phyloP scores from a whole-genome alignment of 2,888 invertebrate species.

The Meloe dianella region DNA sequence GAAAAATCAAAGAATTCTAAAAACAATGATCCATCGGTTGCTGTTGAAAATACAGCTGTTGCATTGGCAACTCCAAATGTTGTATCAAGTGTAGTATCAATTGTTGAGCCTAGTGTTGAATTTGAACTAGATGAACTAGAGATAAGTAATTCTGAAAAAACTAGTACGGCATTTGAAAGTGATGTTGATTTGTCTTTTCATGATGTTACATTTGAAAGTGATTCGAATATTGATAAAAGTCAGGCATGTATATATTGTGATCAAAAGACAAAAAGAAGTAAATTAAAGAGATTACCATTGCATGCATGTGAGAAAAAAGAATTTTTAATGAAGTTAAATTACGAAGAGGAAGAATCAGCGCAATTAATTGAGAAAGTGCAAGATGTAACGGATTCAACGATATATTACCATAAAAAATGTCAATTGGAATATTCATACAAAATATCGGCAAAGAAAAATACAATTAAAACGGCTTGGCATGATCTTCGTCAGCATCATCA shows the following conservation, averaged over 20 bases:
- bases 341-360: constrained; percentile 31
- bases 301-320: constrained; percentile 25
- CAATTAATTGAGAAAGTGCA: constrained; percentile 34
- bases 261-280: constrained; percentile 29
- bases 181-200: too few species aligned
- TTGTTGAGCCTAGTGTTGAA: too few species aligned
- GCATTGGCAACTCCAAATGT: too few species aligned
- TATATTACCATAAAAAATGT: constrained; percentile 36
- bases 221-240: constrained; percentile 17
- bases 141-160: too few species aligned
- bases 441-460: constrained; percentile 31
- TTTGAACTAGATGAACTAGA: too few species aligned
- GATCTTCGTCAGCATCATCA: constrained; percentile 39
- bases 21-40: too few species aligned
- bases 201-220: constrained; percentile 25
- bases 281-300: constrained; percentile 26
- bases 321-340: constrained; percentile 30
- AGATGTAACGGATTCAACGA: constrained; percentile 33
- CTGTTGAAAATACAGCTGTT: too few species aligned
- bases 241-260: constrained; percentile 31
- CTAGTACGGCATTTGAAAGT: too few species aligned
- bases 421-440: constrained; percentile 35
- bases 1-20: too few species aligned
- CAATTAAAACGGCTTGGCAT: constrained; percentile 40
- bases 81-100: too few species aligned